phyloP scores from a whole-genome alignment of 2,888 invertebrate genomes.

The Listrodromus nycthemerus region DNA sequence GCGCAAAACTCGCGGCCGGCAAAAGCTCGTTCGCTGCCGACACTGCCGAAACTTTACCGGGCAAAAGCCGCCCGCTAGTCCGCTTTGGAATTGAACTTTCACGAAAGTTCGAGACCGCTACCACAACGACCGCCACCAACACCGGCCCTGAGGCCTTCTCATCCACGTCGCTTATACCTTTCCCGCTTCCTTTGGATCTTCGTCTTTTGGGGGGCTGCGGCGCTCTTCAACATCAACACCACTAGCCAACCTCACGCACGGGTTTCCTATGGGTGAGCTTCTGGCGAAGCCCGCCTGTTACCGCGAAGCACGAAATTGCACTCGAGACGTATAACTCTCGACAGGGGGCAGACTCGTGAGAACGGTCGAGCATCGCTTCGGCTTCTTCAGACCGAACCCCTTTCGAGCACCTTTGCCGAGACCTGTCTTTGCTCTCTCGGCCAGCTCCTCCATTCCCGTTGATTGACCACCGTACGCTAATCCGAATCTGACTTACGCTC shows the following conservation, averaged over 20 bases:
- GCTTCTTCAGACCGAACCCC: conserved; percentile 34
- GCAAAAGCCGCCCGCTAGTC: conserved; percentile 49
- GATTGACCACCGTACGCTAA: conserved; percentile 28
- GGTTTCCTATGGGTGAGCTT: conserved; percentile 41
- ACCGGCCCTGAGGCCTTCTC: conserved; percentile 46
- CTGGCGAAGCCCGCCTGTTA: conserved; percentile 69
- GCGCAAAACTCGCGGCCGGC: conserved; percentile 54
- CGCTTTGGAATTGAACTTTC: conserved; percentile 66
- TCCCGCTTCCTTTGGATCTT: conserved; percentile 46
- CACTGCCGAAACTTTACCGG: conserved; percentile 64
- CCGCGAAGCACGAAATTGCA: conserved; percentile 73
- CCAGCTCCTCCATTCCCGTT: conserved; percentile 2
- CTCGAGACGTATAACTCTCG: conserved; percentile 67
- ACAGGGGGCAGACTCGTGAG: conserved; percentile 54
- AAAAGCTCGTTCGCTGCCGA: conserved; percentile 60
- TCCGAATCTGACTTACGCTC: conserved; percentile 57
- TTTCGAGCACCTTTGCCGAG: conserved; percentile 17
- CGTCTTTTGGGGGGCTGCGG: conserved; percentile 35
- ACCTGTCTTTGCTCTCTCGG: conserved; percentile 6
- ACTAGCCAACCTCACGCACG: conserved; percentile 13
- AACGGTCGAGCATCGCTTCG: conserved; percentile 61
- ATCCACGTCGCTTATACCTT: conserved; percentile 45
- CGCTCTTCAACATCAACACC: conserved; percentile 54
- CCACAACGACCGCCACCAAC: conserved; percentile 50
- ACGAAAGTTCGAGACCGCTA: conserved; percentile 55